Evolutionary conservation across 2,888 invertebrate species (phyloP).

Genomic region (Agrotis clavis): DNA sequence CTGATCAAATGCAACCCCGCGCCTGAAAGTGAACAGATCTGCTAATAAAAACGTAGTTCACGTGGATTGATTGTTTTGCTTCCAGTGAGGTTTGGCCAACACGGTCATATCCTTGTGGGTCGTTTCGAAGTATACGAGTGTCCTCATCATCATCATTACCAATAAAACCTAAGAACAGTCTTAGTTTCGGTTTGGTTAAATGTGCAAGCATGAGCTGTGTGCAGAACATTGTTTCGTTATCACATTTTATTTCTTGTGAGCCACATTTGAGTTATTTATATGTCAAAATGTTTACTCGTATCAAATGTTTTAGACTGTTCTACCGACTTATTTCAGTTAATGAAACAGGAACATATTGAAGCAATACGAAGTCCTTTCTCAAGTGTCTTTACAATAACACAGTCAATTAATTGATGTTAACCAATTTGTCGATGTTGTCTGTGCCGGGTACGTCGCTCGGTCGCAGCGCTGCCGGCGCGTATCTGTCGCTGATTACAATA

Average conservation of each 20-base stretch:
- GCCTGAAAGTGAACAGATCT: too few species aligned
- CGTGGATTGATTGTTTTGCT: slow-evolving; percentile 33
- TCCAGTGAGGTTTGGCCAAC: not conserved
- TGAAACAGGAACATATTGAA: slow-evolving; percentile 19
- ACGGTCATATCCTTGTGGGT: not conserved
- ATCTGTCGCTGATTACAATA: slow-evolving; percentile 81
- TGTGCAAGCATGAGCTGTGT: too few species aligned
- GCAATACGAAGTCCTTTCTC: slow-evolving; percentile 28
- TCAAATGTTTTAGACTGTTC: not conserved
- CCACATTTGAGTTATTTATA: not conserved
- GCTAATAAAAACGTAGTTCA: slow-evolving; percentile 46
- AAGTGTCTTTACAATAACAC: slow-evolving; percentile 41
- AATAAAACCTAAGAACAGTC: not conserved
- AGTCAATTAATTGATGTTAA: slow-evolving; percentile 34
- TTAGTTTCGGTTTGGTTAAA: not conserved
- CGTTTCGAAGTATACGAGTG: not conserved
- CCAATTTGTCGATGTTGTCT: slow-evolving; percentile 18
- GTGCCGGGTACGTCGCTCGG: slow-evolving; percentile 2
- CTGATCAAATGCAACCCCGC: too few species aligned
- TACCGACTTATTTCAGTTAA: not conserved
- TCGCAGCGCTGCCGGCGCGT: slow-evolving; percentile 50
- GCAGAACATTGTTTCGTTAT: not conserved
- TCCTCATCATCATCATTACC: not conserved
- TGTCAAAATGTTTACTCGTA: not conserved
- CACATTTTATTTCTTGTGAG: not conserved